Conservation (phyloP, 2,113 vertebrate genomes). For the Hyla sarda region DNA sequence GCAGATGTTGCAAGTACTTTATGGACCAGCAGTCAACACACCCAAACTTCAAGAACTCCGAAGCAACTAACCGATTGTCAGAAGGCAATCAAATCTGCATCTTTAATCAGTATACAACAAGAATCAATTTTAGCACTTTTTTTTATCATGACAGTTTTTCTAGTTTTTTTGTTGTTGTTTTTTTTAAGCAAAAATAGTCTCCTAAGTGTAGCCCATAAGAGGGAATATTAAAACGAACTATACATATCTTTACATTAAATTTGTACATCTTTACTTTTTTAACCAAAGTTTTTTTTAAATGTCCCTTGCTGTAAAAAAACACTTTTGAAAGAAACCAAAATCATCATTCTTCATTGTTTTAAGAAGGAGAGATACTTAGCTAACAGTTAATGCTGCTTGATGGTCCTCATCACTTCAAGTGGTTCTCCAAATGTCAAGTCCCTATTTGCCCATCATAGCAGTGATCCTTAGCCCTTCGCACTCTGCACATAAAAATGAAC, state of each 20-base stretch:
- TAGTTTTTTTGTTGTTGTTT: not conserved
- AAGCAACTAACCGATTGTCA: not conserved
- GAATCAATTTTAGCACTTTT: not conserved
- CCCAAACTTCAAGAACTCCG: not conserved
- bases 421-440: slow-evolving; percentile 45
- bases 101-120: not conserved
- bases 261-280: too few species aligned
- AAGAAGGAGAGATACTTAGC: slow-evolving; percentile 28
- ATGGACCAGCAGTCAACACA: slow-evolving; percentile 31
- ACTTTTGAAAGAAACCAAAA: not conserved
- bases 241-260: too few species aligned
- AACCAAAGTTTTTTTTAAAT: too few species aligned
- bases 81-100: not conserved
- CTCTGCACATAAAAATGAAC: slow-evolving; percentile 19
- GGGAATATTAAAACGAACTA: too few species aligned
- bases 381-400: slow-evolving; percentile 47
- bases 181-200: too few species aligned
- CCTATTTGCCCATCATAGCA: slow-evolving; percentile 35
- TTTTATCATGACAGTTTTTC: not conserved
- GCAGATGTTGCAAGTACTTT: slow-evolving; percentile 43
- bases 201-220: too few species aligned
- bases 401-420: slow-evolving; percentile 44
- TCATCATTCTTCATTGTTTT: slow-evolving; percentile 8
- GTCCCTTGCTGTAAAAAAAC: too few species aligned
- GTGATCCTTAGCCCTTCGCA: slow-evolving; percentile 31